phyloP scores from a whole-genome alignment of 1,140 invertebrate species.

The Bombus difficillimus region DNA sequence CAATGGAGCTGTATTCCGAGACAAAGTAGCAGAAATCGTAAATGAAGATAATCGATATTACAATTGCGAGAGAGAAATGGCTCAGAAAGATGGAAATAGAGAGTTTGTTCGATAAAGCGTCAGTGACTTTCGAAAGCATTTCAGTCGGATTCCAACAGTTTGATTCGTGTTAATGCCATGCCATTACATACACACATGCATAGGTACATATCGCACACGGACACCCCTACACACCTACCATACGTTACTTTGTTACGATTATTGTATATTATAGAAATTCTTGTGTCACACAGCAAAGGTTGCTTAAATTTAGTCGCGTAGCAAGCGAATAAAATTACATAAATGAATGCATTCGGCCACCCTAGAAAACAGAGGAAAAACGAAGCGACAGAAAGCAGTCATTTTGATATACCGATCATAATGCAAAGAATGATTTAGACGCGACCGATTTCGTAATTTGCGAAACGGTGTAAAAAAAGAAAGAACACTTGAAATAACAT shows the following conservation, averaged over 20 bases:
- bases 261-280: not conserved
- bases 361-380: too few species aligned
- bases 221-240: not conserved
- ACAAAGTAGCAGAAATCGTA: not conserved
- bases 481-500: constrained; percentile 32
- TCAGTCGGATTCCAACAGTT: not conserved
- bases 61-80: not conserved
- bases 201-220: not conserved
- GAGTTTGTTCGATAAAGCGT: not conserved
- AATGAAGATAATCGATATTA: not conserved
- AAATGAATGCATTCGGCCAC: not conserved
- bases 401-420: not conserved
- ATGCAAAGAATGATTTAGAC: not conserved
- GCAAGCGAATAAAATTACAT: not conserved
- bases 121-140: constrained; percentile 7
- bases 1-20: not conserved
- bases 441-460: not conserved
- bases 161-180: not conserved
- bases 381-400: not conserved
- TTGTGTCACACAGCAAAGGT: not conserved
- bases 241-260: constrained; percentile 11
- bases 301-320: constrained; percentile 7
- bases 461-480: not conserved
- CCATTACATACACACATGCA: not conserved
- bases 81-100: not conserved